Evolutionary conservation across 2,113 vertebrate species (phyloP), one percentile per base, ranked within the genome.

Genomic region (Chionodraco myersi): DNA sequence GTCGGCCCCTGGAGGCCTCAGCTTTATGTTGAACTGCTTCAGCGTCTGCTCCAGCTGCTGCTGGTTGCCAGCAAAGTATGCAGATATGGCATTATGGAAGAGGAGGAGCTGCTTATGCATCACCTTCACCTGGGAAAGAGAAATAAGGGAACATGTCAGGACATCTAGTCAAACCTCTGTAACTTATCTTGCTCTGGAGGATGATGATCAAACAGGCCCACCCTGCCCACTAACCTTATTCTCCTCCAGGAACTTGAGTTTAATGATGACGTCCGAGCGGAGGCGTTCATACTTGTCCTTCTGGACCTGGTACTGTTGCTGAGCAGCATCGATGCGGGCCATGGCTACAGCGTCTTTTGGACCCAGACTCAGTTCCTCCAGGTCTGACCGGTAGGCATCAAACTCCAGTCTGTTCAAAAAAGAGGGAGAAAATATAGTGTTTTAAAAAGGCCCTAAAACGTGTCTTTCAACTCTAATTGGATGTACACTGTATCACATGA

Each of bases 91-190:
- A 0, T 98, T 99, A 92, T 99, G 98, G 94, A 99, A 99, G 69
- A 99, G 97, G 58, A 99, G 96, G 48, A 99, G 95, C 93, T 99
- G 98, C 92, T 99, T 99, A 90, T 99, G 97, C 98, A 99, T 99
- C 92, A 99, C 98, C 87, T 99, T 99, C 83, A 99, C 96, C 98
- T 99, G 82, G n/a, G 54, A 66, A 44, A 82, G 5, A 75, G 1
- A 63, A 36, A 81, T 26, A 13, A 23, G 9, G 11, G 16, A 16
- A 11, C 11, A 36, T 56, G 3, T 26, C 36, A 9, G 48, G 10
- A 18, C 6, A 21, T 0, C 0, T 1, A 60, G 18, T 58, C 48
- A 21, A 36, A 36, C 16, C 21, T 52, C 36, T 6, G 63, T 14
- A n/a, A 47, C 2, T 9, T 60, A 5, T 61, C n/a, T 0, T 5